These are phyloP conservation scores for Champsocephalus esox DNA, from an alignment of 2,797 vertebrate genomes.

Conservation along the genomic window DNA sequence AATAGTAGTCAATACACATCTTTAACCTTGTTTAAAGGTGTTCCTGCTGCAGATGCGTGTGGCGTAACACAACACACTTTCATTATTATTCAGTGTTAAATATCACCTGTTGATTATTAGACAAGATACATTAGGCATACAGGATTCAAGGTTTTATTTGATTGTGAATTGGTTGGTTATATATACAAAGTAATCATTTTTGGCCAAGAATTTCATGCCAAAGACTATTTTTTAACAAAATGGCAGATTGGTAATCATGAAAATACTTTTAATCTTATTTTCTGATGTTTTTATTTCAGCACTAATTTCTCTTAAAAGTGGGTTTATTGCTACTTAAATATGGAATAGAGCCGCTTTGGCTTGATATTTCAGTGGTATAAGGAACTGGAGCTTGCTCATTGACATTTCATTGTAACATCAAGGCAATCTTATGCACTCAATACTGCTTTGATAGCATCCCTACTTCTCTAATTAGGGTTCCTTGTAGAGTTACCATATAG, in stretches of 20 bases:
- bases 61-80: not conserved
- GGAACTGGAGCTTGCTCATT: not conserved
- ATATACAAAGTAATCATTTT: not conserved
- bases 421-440: not conserved
- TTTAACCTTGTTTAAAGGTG: not conserved
- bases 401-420: slow-evolving; percentile 6
- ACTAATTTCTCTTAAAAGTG: not conserved
- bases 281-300: not conserved
- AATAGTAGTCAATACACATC: not conserved
- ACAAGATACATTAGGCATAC: not conserved
- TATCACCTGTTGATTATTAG: slow-evolving; percentile 29
- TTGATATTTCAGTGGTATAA: not conserved
- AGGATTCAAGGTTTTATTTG: not conserved
- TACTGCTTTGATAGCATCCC: not conserved
- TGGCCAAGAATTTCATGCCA: not conserved
- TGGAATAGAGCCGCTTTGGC: not conserved
- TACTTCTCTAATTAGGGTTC: not conserved
- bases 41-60: not conserved
- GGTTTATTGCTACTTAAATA: not conserved
- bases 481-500: not conserved
- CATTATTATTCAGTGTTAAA: not conserved
- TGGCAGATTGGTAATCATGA: not conserved
- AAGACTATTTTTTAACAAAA: not conserved
- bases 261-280: not conserved
- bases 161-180: not conserved